Percentiles rank a stretch among this genome's conserved stretches.
phyloP scores from a whole-genome alignment of 2,888 invertebrate genomes.

The Seira ritae region DNA sequence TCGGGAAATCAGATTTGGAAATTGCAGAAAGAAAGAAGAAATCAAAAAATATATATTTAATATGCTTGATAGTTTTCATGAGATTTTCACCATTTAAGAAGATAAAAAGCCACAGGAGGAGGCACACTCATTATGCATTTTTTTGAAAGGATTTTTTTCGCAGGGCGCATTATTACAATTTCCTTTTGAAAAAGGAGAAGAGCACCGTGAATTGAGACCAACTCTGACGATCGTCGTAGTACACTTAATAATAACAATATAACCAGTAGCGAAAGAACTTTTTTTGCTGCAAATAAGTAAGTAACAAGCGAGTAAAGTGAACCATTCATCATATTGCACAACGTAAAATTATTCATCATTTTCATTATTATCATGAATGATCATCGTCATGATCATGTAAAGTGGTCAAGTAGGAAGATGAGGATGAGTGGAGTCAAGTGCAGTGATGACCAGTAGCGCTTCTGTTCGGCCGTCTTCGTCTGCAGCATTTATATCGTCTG shows the following conservation, averaged over 20 bases:
- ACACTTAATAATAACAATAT: constrained; percentile 13
- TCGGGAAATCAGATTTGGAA: constrained; percentile 26
- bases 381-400: too few species aligned
- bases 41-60: neutral
- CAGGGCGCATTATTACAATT: too few species aligned
- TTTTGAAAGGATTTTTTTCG: too few species aligned
- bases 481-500: neutral
- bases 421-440: constrained; percentile 1
- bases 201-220: constrained; percentile 8
- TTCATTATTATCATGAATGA: too few species aligned
- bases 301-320: neutral
- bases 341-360: constrained; percentile 22
- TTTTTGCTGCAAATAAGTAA: constrained; percentile 33
- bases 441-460: constrained; percentile 44
- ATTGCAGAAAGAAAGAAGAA: neutral
- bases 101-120: constrained; percentile 7
- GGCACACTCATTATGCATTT: neutral
- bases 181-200: too few species aligned
- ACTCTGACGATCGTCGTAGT: neutral
- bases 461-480: neutral
- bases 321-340: constrained; percentile 52
- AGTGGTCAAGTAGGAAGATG: constrained; percentile 50
- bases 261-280: constrained; percentile 41
- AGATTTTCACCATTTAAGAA: constrained; percentile 26
- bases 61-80: constrained; percentile 26